Percentiles rank a stretch among this genome's conserved stretches.
Evolutionary conservation across 2,888 invertebrate species (phyloP).

Genomic region (Lumbricus terrestris): DNA sequence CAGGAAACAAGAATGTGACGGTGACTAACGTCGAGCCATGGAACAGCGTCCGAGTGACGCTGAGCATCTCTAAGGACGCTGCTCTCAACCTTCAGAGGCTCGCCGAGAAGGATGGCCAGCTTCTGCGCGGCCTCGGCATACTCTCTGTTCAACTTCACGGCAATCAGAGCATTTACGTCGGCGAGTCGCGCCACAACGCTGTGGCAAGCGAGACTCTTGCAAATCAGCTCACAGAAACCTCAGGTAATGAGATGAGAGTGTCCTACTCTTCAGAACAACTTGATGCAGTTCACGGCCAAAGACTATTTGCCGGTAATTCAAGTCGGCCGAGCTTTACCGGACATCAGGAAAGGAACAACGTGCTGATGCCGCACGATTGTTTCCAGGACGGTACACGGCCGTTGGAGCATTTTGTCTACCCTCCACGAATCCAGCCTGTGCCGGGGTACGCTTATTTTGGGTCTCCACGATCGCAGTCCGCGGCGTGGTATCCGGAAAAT

Average conservation of each 20-base stretch:
- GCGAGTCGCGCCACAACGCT: not conserved
- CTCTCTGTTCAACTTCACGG: constrained; percentile 84
- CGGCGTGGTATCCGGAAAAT: not conserved
- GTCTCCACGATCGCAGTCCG: no score
- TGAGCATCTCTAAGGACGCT: constrained; percentile 94
- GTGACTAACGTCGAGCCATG: constrained; percentile 89
- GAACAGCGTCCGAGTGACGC: constrained; percentile 95
- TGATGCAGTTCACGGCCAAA: not conserved
- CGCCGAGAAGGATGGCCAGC: constrained; percentile 83
- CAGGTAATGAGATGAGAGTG: not conserved
- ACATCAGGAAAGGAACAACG: not conserved
- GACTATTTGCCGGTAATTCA: not conserved
- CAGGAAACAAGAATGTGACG: constrained; percentile 65
- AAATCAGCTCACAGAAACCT: not conserved
- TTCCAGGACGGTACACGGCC: not conserved
- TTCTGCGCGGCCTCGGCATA: constrained; percentile 84
- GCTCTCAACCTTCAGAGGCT: constrained; percentile 85
- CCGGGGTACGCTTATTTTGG: not conserved
- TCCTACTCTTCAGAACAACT: not conserved
- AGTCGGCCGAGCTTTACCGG: not conserved
- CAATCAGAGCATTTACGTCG: constrained; percentile 48
- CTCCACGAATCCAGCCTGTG: not conserved
- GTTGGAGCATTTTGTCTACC: not conserved
- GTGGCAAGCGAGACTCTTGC: not conserved
- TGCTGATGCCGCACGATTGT: not conserved